Evolutionary conservation across 2,888 invertebrate species (phyloP).

Genomic region (Sepiola atlantica): DNA sequence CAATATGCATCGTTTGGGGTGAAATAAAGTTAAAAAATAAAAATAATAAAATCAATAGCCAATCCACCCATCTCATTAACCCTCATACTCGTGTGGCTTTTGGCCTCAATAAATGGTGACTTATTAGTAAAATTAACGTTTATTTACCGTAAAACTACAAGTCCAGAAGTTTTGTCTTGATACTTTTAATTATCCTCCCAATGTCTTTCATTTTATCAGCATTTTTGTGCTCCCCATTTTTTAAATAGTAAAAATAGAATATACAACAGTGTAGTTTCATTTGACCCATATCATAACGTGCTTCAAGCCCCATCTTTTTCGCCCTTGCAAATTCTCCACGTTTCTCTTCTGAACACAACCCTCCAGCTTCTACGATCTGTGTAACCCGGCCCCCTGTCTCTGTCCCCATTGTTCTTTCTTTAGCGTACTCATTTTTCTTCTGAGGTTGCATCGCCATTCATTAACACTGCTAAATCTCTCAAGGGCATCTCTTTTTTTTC

Average conservation of each 20-base stretch:
- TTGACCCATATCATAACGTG: background rate
- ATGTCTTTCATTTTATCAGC: background rate
- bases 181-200: background rate
- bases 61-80: too few relatives aligned
- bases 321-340: background rate
- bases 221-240: background rate
- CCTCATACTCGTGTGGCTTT: too few relatives aligned
- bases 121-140: too few relatives aligned
- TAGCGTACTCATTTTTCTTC: background rate
- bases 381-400: background rate
- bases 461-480: background rate
- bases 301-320: background rate
- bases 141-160: too few relatives aligned
- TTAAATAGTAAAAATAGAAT: background rate
- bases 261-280: background rate
- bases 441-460: background rate
- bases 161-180: too few relatives aligned
- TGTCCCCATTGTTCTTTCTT: background rate
- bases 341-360: background rate
- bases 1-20: too few relatives aligned
- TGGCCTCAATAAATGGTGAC: too few relatives aligned
- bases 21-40: too few relatives aligned
- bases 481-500: conserved; percentile 1
- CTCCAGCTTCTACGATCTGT: background rate
- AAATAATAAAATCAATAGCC: too few relatives aligned